A percentile compares a stretch with the other conserved stretches of the same genome.
phyloP scores from a whole-genome alignment of 2,797 vertebrate species.

The Phylloscopus collybita region DNA sequence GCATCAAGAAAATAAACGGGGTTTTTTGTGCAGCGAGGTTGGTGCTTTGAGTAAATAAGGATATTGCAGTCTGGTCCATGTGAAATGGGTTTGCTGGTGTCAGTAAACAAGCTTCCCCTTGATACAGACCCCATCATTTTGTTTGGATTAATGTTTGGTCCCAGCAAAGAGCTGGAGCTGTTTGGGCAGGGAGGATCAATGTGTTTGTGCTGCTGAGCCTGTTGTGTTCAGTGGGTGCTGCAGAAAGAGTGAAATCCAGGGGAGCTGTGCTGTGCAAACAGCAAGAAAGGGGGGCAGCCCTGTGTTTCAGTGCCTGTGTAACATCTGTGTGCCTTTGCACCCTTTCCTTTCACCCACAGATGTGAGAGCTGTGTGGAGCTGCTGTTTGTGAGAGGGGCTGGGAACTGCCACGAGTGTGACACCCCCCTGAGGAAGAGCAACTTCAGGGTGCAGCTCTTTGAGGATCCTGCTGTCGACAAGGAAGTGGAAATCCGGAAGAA shows the following conservation, averaged over 20 bases:
- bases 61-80: neutral
- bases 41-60: neutral
- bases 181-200: neutral
- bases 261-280: neutral
- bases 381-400: slow-evolving; percentile 93
- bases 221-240: neutral
- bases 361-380: slow-evolving; percentile 98
- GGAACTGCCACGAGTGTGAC: slow-evolving; percentile 94
- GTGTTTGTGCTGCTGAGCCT: neutral
- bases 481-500: slow-evolving; percentile 99
- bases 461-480: slow-evolving; percentile 95
- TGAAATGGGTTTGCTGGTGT: neutral
- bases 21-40: neutral
- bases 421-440: slow-evolving; percentile 94
- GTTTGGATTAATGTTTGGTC: neutral
- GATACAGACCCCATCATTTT: neutral
- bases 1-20: neutral
- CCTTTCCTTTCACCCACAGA: slow-evolving; percentile 68
- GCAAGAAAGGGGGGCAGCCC: neutral
- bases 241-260: neutral
- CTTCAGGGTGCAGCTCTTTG: slow-evolving; percentile 96
- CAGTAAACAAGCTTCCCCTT: neutral
- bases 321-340: neutral
- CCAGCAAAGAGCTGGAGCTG: neutral
- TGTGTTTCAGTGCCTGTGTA: neutral